Evolutionary conservation across 2,888 invertebrate species (phyloP).

Genomic region (Unio delphinus): DNA sequence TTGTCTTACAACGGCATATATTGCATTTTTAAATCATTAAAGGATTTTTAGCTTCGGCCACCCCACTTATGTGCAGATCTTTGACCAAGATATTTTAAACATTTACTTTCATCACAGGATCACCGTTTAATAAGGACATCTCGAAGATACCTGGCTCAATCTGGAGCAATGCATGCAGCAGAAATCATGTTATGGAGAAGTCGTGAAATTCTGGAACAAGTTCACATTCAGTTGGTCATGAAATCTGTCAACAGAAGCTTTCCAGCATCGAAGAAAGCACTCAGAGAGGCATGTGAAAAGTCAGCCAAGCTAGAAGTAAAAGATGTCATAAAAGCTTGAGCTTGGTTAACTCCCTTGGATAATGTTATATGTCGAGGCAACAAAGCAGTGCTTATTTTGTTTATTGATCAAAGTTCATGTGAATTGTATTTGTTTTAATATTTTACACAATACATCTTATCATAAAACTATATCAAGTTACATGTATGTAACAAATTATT

Average conservation of each 20-base stretch:
- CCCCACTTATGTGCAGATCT: not conserved
- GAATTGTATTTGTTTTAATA: no score
- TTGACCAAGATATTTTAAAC: not conserved
- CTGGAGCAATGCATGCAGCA: conserved; percentile 35
- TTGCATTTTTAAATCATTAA: no score
- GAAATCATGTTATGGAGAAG: conserved; percentile 38
- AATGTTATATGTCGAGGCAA: no score
- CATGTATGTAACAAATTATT: no score
- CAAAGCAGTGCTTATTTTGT: no score
- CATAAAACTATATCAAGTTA: no score
- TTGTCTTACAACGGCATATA: no score
- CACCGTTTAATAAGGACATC: conserved; percentile 53
- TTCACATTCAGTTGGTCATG: conserved; percentile 49
- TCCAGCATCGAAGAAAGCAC: conserved; percentile 36
- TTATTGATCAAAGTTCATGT: no score
- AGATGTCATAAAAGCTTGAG: no score
- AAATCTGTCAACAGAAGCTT: conserved; percentile 57
- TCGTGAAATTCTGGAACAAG: conserved; percentile 46
- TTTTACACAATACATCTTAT: no score
- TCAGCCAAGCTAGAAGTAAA: not conserved
- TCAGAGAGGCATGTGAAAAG: conserved; percentile 20
- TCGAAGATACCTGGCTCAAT: conserved; percentile 18
- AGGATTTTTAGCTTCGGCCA: no score
- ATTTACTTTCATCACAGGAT: conserved; percentile 35
- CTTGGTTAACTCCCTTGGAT: no score